Evolutionary conservation across 2,113 vertebrate genomes (phyloP), one percentile per base, ranked within the genome.

Genomic region (Gracilinanus agilis): DNA sequence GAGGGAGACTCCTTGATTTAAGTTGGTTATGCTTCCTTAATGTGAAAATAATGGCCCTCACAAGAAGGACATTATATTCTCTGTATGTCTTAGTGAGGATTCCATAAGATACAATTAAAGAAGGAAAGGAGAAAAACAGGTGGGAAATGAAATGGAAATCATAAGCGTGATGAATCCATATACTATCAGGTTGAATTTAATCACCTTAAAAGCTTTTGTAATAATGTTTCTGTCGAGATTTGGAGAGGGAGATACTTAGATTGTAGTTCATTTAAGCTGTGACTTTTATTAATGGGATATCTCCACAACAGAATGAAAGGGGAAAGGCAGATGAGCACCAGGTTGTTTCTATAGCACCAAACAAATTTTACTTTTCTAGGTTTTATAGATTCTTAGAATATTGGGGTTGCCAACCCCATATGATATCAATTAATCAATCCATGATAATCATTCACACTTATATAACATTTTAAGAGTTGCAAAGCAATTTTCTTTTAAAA

Each of bases 131-230:
- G 23, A 55, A 54, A 91, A 88, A 44, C n/a, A 53, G 40, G 34
- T 34, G 55, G 27, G 5, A 90, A 44, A 44, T 24, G 34, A 90
- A 90, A 55, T 29, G 67, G 19, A 53, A 90, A 90, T 23, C 4
- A 10, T 44, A 92, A 92, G 55, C 89, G 3, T 91, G 92, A 91
- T 94, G 0, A 94, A 95, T 54, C 23, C 93, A 92, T 56, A 91
- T 83, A 58, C n/a, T 95, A 88, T 93, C 89, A 94, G 0, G 94
- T 91, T 93, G 95, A 96, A 54, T 94, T 95, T 96, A 96, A 96
- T 95, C 96, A 61, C 2, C 90, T 93, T 34, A 56, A 95, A 49
- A 94, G 55, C 53, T 92, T 1, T 54, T 92, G 2, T 67, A 94
- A 53, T 92, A 55, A 93, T 93, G 9, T 54, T 89, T 34, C 58